These are phyloP conservation scores for Probaryconus sp. DNA, from an alignment of 1,140 invertebrate species.

Conservation along the genomic window DNA sequence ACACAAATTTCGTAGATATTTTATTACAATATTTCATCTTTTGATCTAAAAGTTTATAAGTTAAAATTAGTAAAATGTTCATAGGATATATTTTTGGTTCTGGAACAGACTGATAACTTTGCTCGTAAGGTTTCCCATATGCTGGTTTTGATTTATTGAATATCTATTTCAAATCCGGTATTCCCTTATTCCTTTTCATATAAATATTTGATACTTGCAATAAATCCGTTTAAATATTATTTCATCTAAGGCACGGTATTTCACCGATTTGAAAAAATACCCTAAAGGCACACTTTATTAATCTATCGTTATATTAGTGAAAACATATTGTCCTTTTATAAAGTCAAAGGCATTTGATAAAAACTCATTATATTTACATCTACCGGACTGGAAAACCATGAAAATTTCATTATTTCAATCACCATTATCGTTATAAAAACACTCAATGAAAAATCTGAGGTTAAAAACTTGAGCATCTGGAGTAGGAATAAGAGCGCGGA, in stretches of 20 bases:
- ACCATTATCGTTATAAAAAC: not conserved
- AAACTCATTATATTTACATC: conserved; percentile 18
- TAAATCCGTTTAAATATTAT: conserved; percentile 13
- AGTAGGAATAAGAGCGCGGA: conserved; percentile 63
- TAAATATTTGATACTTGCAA: not conserved
- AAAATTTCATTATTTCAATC: conserved; percentile 9
- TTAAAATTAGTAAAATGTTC: conserved; percentile 20
- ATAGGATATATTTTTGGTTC: conserved; percentile 22
- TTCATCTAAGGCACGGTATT: conserved; percentile 70
- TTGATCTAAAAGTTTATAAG: conserved; percentile 5
- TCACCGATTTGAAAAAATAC: conserved; percentile 65
- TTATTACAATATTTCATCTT: conserved; percentile 1
- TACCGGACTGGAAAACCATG: conserved; percentile 22
- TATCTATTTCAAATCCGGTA: not conserved
- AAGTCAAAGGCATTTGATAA: conserved; percentile 4
- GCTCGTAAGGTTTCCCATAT: conserved; percentile 38
- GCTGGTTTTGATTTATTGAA: not conserved
- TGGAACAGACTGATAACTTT: conserved; percentile 17
- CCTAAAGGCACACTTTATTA: conserved; percentile 73
- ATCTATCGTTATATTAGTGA: conserved; percentile 24
- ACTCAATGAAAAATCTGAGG: not conserved
- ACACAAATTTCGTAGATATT: conserved; percentile 7
- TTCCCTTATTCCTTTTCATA: conserved; percentile 41
- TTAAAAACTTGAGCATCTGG: conserved; percentile 55
- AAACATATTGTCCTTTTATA: conserved; percentile 23